These are phyloP conservation scores for Onthophagus taurus DNA, from an alignment of 1,140 invertebrate genomes.

Conservation along the genomic window DNA sequence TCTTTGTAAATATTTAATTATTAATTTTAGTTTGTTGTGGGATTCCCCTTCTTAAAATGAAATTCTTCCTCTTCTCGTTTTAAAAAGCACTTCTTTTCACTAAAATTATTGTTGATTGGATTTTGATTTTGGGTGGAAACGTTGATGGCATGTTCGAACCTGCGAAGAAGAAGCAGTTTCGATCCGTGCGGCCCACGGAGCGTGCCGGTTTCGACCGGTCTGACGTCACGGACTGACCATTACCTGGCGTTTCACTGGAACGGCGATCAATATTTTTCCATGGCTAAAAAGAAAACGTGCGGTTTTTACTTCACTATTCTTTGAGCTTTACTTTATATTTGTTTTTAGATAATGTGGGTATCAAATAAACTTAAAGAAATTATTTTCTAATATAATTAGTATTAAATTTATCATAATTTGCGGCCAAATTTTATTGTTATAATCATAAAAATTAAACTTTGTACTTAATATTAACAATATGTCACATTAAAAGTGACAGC, in stretches of 20 bases:
- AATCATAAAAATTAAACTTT: too few relatives aligned
- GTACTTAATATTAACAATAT: too few relatives aligned
- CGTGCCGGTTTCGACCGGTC: constrained; percentile 24
- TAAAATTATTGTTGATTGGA: neutral
- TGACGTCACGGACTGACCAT: constrained; percentile 31
- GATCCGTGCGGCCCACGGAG: constrained; percentile 14
- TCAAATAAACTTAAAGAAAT: too few relatives aligned
- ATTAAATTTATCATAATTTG: too few relatives aligned
- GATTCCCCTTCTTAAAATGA: neutral
- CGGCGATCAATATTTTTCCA: constrained; percentile 33
- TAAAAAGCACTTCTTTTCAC: neutral
- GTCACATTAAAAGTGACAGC: too few relatives aligned
- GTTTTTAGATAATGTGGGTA: too few relatives aligned
- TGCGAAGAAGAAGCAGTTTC: too few relatives aligned
- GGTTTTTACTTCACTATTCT: too few relatives aligned
- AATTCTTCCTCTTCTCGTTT: neutral
- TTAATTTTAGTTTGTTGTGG: neutral
- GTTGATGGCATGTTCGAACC: too few relatives aligned
- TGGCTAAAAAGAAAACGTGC: constrained; percentile 1
- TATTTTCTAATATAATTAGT: too few relatives aligned
- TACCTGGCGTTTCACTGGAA: constrained; percentile 15
- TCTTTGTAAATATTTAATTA: neutral
- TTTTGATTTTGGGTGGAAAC: constrained; percentile 1
- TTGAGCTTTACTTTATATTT: too few relatives aligned
- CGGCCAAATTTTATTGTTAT: too few relatives aligned